Evolutionary conservation across 2,888 invertebrate genomes (phyloP), one percentile per base, ranked within the genome.

Genomic region (Dolichopus griseipennis): DNA sequence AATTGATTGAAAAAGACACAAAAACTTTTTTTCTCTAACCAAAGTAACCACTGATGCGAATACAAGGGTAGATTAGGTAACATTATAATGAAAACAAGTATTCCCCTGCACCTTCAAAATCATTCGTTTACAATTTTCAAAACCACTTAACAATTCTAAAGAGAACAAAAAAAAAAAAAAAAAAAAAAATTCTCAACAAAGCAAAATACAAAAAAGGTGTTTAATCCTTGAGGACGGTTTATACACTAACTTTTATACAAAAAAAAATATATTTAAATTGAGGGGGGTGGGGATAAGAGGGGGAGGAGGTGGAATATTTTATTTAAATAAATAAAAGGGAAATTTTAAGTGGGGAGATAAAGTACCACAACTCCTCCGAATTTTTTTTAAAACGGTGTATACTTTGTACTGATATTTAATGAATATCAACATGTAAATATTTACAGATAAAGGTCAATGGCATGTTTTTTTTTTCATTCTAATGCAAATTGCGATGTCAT

Each of bases 401-500:
- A n/a, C n/a, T n/a, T n/a, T n/a, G n/a, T n/a, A n/a, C 37, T 1
- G 52, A 52, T 52, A 18, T 12, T 52, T 52, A 52, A 52, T 52
- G 52, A 15, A 52, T 52, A 52, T 52, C 52, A 52, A 52, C 15
- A 52, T 52, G 52, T 52, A 52, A 52, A 52, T 52, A 52, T 52
- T 52, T 52, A 52, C 18, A n/a, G 52, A 52, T 52, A 52, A 52
- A 52, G 52, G 52, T 52, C 52, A 52, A 52, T 52, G 52, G 52
- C 52, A 52, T 52, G 18, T 52, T 52, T 41, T n/a, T n/a, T n/a
- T n/a, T n/a, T 41, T 52, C 18, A 12, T 12, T 52, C 9, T 12
- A 18, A 52, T 52, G 52, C 12, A 52, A 18, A 52, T 18, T n/a
- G 15, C 18, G 15, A n/a, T 52, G 52, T 52, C 52, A 52, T 52